Base-by-base conservation (phyloP, 2,113 vertebrate genomes). In the Elephantulus edwardii region DNA sequence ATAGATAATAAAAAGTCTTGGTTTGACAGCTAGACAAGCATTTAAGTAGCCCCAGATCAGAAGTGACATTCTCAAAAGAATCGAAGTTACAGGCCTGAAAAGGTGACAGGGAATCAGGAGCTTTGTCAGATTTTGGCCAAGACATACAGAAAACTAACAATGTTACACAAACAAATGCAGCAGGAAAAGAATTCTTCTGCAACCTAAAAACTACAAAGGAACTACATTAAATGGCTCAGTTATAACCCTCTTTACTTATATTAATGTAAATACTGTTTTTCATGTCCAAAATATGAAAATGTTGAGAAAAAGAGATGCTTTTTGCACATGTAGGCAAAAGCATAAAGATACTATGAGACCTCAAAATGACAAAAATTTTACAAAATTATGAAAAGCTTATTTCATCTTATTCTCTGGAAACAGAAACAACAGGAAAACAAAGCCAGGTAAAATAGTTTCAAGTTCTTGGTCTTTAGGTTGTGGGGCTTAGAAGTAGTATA, bases 171-270 rank as follows among this genome's bases (percentile, higher is more conserved):
- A 82, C 74, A n/a, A n/a, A 91, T 62, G 83, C 22, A 42, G 38
- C 38, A 90, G 78, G 81, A 38, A 58, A 56, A 64, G 24, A 40
- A n/a, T n/a, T n/a, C n/a, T n/a, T 82, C 26, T 58, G 6, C n/a
- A 44, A 46, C 26, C 71, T 70, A 92, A 60, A 42, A 83, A 20
- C 44, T 83, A 6, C 48, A 70, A 86, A 68, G 14, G 30, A 6
- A 77, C 46, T 58, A 19, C 14, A 64, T 58, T 28, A 38, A 19
- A 0, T 60, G 44, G 3, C 40, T 64, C 68, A 77, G n/a, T 30
- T 92, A 30, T 76, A 88, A 85, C 40, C 76, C 64, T 87, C 92
- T 86, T 77, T 87, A 79, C 19, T 56, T 70, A n/a, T 20, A 64
- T 76, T 40, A 35, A 83, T 81, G 17, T 80, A 75, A 58, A 44